phyloP scores from a whole-genome alignment of 2,888 invertebrate genomes.

The Balanococcus diminutus region DNA sequence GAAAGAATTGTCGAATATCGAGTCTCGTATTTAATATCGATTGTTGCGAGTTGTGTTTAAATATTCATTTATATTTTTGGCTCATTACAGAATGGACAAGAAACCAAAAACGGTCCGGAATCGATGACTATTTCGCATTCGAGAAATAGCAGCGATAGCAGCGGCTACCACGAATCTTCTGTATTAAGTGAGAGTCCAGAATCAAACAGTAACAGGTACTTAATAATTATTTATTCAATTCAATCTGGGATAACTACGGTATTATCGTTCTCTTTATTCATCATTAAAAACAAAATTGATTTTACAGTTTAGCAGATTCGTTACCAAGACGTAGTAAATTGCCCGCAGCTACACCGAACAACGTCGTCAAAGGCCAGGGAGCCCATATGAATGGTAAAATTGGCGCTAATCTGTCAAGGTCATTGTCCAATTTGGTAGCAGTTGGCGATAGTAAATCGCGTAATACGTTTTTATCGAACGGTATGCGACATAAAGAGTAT shows the following conservation, averaged over 20 bases:
- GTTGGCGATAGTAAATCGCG: slow-evolving; percentile 59
- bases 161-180: slow-evolving; percentile 75
- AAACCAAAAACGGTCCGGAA: slow-evolving; percentile 51
- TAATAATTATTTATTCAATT: not conserved
- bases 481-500: slow-evolving; percentile 56
- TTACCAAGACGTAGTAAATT: slow-evolving; percentile 62
- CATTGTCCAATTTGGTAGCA: slow-evolving; percentile 59
- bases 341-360: slow-evolving; percentile 56
- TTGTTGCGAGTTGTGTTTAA: not conserved
- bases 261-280: not conserved
- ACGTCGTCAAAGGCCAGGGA: slow-evolving; percentile 7
- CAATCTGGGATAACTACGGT: not conserved
- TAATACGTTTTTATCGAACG: slow-evolving; percentile 60
- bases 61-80: not conserved
- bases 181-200: slow-evolving; percentile 69
- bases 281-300: no score
- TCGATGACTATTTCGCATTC: slow-evolving; percentile 69
- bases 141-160: slow-evolving; percentile 75
- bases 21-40: no score
- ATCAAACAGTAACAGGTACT: slow-evolving; percentile 55
- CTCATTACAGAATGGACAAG: slow-evolving; percentile 56
- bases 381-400: slow-evolving; percentile 56
- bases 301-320: slow-evolving; percentile 61
- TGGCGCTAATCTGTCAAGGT: slow-evolving; percentile 57
- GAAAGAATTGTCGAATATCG: no score